Evolutionary conservation across 2,113 vertebrate genomes (phyloP).

Genomic region (Platysternon megacephalum): DNA sequence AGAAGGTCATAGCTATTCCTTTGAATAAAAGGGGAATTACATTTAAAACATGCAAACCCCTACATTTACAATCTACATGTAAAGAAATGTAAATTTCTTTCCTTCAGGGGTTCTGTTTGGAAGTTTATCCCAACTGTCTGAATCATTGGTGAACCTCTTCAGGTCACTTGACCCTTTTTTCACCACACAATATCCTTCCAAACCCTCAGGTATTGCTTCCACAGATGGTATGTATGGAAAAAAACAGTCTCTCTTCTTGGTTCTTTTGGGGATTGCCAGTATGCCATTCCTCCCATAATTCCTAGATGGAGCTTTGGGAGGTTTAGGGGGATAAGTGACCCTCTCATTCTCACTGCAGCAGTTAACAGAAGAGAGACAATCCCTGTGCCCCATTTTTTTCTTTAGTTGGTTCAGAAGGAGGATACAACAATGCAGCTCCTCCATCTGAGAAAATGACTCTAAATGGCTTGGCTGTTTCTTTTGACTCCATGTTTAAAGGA

Average conservation of each 20-base stretch:
- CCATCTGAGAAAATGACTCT: background rate
- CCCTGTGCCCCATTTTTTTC: background rate
- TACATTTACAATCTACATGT: background rate
- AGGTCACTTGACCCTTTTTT: background rate
- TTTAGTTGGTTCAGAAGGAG: background rate
- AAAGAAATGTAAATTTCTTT: background rate
- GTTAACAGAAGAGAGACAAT: background rate
- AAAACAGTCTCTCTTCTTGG: background rate
- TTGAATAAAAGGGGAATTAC: background rate
- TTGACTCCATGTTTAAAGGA: background rate
- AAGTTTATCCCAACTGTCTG: background rate
- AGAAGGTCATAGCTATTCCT: background rate
- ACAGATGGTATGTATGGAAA: background rate
- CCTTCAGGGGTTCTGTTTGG: background rate
- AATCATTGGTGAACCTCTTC: background rate
- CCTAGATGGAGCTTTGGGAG: background rate
- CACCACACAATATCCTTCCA: background rate
- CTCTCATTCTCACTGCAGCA: background rate
- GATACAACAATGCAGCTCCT: rapidly evolving
- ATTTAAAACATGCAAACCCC: background rate
- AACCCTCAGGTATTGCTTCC: background rate
- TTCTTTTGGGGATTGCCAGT: background rate
- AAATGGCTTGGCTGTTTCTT: background rate
- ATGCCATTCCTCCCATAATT: background rate
- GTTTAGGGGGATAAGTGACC: background rate